phyloP scores from a whole-genome alignment of 2,797 vertebrate genomes.

The Enteromius trimaculatus region DNA sequence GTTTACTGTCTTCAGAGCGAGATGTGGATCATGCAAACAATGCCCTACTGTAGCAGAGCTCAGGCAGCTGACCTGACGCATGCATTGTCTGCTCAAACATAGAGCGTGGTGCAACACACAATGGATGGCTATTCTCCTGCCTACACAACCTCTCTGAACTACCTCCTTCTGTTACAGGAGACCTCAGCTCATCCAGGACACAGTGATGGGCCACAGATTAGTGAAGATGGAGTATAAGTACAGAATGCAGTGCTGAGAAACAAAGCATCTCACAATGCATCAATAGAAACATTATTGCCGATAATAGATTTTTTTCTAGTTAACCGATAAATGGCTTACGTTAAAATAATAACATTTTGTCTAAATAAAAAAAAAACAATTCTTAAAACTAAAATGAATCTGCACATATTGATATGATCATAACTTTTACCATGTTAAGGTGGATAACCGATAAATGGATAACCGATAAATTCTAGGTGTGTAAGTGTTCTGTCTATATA shows the following conservation, averaged over 20 bases:
- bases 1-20: conserved; percentile 65
- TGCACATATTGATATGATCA: not conserved
- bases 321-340: not conserved
- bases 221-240: not conserved
- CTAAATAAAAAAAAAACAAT: not conserved
- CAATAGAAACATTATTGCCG: no score
- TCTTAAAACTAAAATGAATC: not conserved
- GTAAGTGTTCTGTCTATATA: not conserved
- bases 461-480: not conserved
- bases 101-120: not conserved
- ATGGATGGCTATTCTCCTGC: not conserved
- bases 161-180: not conserved
- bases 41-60: conserved; percentile 69
- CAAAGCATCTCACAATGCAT: not conserved
- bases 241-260: not conserved
- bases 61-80: conserved; percentile 69
- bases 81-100: conserved; percentile 66
- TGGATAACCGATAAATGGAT: not conserved
- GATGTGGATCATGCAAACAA: conserved; percentile 69
- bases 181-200: not conserved
- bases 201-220: not conserved
- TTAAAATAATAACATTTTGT: not conserved
- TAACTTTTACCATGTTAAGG: not conserved
- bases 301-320: not conserved
- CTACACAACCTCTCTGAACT: not conserved